Conservation (phyloP, 2,888 invertebrate species). For the Machimus atricapillus region DNA sequence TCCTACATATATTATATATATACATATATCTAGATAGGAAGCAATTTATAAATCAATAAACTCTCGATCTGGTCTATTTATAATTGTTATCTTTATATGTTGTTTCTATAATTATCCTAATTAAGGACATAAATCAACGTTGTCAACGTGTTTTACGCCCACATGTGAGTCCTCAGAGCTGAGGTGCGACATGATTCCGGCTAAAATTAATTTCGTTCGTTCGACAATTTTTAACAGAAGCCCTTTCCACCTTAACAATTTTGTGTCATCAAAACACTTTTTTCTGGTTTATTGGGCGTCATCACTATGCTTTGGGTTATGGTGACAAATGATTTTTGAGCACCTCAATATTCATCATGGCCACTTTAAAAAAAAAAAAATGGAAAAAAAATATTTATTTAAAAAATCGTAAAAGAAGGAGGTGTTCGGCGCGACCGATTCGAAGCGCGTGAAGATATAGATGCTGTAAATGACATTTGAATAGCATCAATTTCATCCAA, state of each 20-base stretch:
- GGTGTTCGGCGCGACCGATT: neutral
- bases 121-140: neutral
- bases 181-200: neutral
- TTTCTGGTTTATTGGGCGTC: neutral
- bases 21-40: too few relatives aligned
- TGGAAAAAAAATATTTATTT: neutral
- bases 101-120: neutral
- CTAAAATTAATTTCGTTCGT: neutral
- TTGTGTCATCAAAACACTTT: neutral
- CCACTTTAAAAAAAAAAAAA: constrained; percentile 8
- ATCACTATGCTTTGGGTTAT: neutral
- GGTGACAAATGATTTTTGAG: neutral
- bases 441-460: constrained; percentile 13
- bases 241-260: neutral
- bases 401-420: neutral
- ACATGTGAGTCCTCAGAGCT: neutral
- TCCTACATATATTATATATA: too few relatives aligned
- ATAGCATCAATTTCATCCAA: constrained; percentile 48
- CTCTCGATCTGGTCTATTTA: neutral
- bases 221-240: neutral
- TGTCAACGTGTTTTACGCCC: neutral
- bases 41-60: neutral
- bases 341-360: neutral
- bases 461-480: constrained; percentile 47
- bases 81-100: neutral